A percentile compares a stretch with the other conserved stretches of the same genome.
phyloP scores from a whole-genome alignment of 2,113 vertebrate genomes.

The Redunca redunca region DNA sequence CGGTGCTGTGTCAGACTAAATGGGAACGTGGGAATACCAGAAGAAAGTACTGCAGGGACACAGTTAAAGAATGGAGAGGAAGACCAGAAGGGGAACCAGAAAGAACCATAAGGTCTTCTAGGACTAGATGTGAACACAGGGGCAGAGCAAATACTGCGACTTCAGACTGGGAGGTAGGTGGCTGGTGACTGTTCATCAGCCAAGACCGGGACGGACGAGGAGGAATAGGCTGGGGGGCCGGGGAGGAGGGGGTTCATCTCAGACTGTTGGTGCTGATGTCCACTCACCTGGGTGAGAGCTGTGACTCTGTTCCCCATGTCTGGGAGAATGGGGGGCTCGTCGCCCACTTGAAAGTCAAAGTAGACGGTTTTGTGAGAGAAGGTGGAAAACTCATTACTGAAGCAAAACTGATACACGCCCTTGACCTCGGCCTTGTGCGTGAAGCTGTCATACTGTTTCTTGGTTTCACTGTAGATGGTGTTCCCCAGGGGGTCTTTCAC shows the following conservation, averaged over 20 bases:
- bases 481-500: conserved; percentile 86
- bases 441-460: conserved; percentile 92
- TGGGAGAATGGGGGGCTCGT: conserved; percentile 84
- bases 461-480: conserved; percentile 86
- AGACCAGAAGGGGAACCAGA: too few relatives aligned
- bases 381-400: conserved; percentile 95
- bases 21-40: rapidly evolving
- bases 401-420: conserved; percentile 91
- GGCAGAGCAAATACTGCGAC: too few relatives aligned
- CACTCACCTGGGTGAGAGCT: conserved; percentile 89
- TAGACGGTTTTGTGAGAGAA: conserved; percentile 92
- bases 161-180: not conserved
- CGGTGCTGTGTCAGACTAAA: rapidly evolving
- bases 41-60: not conserved
- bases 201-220: too few relatives aligned
- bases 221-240: rapidly evolving
- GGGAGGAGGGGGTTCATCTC: too few relatives aligned
- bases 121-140: not conserved
- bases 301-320: conserved; percentile 80
- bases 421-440: conserved; percentile 78
- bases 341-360: conserved; percentile 88
- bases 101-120: not conserved
- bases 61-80: not conserved
- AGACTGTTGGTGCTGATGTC: rapidly evolving
- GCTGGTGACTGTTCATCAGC: not conserved